These are phyloP conservation scores for Orthosia cruda DNA, from an alignment of 2,888 invertebrate species.

Conservation along the genomic window DNA sequence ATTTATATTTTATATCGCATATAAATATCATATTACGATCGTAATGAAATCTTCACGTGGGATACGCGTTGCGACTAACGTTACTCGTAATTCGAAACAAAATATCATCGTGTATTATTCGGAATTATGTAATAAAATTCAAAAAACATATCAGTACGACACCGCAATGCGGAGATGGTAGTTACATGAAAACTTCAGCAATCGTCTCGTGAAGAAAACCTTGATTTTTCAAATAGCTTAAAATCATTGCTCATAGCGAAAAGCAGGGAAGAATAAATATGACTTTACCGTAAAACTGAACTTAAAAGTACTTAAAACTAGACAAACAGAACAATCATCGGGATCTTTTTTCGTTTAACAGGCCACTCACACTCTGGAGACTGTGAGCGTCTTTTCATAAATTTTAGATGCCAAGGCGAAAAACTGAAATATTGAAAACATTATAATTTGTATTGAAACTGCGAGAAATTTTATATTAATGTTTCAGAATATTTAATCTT, in stretches of 20 bases:
- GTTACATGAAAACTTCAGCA: conserved; percentile 51
- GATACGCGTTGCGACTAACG: conserved; percentile 7
- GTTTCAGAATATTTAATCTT: conserved; percentile 33
- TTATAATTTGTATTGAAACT: conserved; percentile 60
- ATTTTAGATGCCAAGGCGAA: conserved; percentile 57
- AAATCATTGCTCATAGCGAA: conserved; percentile 36
- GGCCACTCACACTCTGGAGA: conserved; percentile 52
- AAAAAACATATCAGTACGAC: conserved; percentile 50
- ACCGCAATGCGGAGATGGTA: conserved; percentile 66
- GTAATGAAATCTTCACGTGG: conserved; percentile 36
- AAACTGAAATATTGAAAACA: conserved; percentile 54
- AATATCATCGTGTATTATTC: conserved; percentile 47
- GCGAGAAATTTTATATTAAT: conserved; percentile 40
- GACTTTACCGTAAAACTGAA: conserved; percentile 16
- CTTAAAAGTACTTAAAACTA: conserved; percentile 47
- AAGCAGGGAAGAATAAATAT: conserved; percentile 36
- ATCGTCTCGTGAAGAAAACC: conserved; percentile 31
- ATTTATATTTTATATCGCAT: conserved; percentile 22
- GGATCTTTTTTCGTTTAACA: conserved; percentile 48
- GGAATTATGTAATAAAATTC: conserved; percentile 52
- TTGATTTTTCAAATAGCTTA: conserved; percentile 42
- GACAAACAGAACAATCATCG: conserved; percentile 43
- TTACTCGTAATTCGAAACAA: conserved; percentile 43
- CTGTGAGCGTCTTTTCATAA: conserved; percentile 62
- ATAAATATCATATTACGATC: conserved; percentile 21